Evolutionary conservation across 2,888 invertebrate species (phyloP), one percentile per base, ranked within the genome.

Genomic region (Atethmia centrago): DNA sequence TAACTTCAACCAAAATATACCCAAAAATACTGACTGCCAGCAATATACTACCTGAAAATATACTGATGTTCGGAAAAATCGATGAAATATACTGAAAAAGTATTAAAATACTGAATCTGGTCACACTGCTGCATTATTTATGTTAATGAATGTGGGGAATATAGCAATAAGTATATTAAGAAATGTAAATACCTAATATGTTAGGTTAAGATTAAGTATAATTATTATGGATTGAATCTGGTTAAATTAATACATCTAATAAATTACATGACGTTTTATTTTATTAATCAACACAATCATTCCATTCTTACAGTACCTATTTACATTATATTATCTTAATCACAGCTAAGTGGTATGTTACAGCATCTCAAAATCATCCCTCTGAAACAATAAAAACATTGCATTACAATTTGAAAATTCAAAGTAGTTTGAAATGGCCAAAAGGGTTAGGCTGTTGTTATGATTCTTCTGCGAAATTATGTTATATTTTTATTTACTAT

Each of bases 321-420:
- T 71, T 80, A 82, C 74, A 87, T 58, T 69, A 70, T 53, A 63
- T 40, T 69, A 71, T 59, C 16, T 49, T 77, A 80, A 64, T 49
- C 49, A 53, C 36, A 62, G n/a, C 19, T 40, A 56, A 45, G 31
- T 12, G 40, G 28, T 53, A 62, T 31, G n/a, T 86, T 90, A 96
- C 61, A 96, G 80, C 92, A 95, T 93, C n/a, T 96, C 96, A 82
- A 96, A 97, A 85, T 97, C 97, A 85, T 97, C 97, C 79, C 97
- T 94, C 97, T 97, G 96, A 88, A 97, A 97, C 88, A 93, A 94
- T 90, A 86, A 83, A 71, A 74, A 73, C 10, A 14, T 53, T 40
- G 14, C 4, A 61, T 55, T 55, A 25, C 7, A 25, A 53, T 42
- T 53, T 21, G 2, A 47, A 56, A 0, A 36, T 16, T 21, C 10